Evolutionary conservation across 2,888 invertebrate species (phyloP), one percentile per base, ranked within the genome.

Genomic region (Drosophila villosipedis): DNA sequence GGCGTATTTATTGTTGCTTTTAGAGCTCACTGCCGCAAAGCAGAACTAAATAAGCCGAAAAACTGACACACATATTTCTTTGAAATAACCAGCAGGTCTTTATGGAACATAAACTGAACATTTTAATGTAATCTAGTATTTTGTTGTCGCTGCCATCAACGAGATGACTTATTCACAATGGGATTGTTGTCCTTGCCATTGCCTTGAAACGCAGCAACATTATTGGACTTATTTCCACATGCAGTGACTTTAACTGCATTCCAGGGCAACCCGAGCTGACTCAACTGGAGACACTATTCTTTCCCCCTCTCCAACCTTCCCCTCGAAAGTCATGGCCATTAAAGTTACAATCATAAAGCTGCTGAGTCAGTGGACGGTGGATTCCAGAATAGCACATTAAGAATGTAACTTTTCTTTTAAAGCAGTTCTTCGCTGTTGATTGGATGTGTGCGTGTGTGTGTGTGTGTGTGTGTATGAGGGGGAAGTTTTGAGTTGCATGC

Each of bases 321-420:
- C 4, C 59, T 31, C 43, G 52, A 66, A 67, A 83, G 62, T 61
- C 81, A 76, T 57, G 68, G 61, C 60, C 78, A 76, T 83, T 86
- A 83, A 86, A 84, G 84, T 65, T 65, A 39, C 70, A 72, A 76
- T 76, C 86, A 86, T 83, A 83, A 83, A 83, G 78, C 78, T 68
- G 75, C 76, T 64, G 43, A 58, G 50, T 68, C 69, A 62, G 64
- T 53, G 50, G 60, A 22, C 25, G 41, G 28, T 37, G 39, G 22
- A 22, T 49, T 37, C 31, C 58, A 49, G 49, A 37, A 33, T 30
- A 41, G 55, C 59, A 52, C 84, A 84, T 83, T 83, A 84, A 83
- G 79, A 87, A 84, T 83, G 84, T 82, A 83, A 86, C 71, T 84
- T 82, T 84, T 68, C 79, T 82, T 77, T 86, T 77, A 82, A 83